Evolutionary conservation across 2,888 invertebrate genomes (phyloP).

Genomic region (Rhabditoides inermis): DNA sequence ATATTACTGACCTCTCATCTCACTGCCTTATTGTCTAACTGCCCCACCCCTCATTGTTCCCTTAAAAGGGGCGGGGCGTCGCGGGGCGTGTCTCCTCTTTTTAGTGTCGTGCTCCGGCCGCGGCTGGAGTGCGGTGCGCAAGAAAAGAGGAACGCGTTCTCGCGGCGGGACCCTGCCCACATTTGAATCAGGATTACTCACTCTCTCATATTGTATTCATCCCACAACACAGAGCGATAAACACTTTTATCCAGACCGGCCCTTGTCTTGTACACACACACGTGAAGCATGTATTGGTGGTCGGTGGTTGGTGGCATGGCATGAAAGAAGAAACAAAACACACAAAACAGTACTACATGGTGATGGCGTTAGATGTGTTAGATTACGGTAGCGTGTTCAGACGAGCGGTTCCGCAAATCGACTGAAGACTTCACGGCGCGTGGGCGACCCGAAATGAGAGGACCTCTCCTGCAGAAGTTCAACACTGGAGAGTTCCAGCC

Average conservation of each 20-base stretch:
- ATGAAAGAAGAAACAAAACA: too few relatives aligned
- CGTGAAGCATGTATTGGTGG: not conserved
- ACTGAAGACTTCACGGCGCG: conserved; percentile 35
- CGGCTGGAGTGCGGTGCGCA: too few relatives aligned
- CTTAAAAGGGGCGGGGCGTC: too few relatives aligned
- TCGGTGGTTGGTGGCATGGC: not conserved
- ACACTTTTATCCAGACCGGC: not conserved
- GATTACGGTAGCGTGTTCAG: not conserved
- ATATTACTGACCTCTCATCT: too few relatives aligned
- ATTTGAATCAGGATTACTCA: not conserved
- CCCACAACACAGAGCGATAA: not conserved
- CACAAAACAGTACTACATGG: too few relatives aligned
- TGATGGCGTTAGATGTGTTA: too few relatives aligned
- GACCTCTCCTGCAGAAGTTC: conserved; percentile 50
- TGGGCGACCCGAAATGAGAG: conserved; percentile 40
- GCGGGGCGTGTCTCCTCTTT: too few relatives aligned
- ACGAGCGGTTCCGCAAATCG: conserved; percentile 40
- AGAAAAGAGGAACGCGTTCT: not conserved
- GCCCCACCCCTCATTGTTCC: too few relatives aligned
- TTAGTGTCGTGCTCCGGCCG: too few relatives aligned
- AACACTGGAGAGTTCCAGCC: conserved; percentile 42
- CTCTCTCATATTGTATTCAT: not conserved
- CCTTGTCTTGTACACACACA: not conserved
- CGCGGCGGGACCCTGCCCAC: not conserved
- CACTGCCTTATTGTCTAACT: too few relatives aligned